These are phyloP conservation scores for Galemys pyrenaicus DNA, from an alignment of 2,113 vertebrate species.

Conservation along the genomic window DNA sequence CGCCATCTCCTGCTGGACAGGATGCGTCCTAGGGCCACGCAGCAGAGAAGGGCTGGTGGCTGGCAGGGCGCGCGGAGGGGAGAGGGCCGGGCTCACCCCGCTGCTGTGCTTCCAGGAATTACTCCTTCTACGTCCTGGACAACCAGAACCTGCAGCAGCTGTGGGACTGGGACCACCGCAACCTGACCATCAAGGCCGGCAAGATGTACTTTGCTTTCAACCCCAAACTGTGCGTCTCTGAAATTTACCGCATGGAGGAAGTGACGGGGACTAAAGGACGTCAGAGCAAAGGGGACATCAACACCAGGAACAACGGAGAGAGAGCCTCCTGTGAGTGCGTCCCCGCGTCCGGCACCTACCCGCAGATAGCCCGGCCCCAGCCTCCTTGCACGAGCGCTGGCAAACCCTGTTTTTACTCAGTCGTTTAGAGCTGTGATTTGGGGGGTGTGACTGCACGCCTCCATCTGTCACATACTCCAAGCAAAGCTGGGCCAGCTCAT, in stretches of 20 bases:
- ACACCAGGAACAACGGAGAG: conserved; percentile 95
- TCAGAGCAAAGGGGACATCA: conserved; percentile 91
- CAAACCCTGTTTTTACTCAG: too few relatives aligned
- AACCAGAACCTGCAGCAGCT: conserved; percentile 97
- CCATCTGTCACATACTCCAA: too few relatives aligned
- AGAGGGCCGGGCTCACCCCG: neutral
- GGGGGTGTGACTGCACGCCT: too few relatives aligned
- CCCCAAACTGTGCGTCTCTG: conserved; percentile 95
- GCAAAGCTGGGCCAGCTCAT: neutral
- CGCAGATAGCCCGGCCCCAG: neutral
- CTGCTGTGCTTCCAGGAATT: conserved; percentile 86
- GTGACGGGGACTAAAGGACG: conserved; percentile 89
- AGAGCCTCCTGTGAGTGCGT: conserved; percentile 95
- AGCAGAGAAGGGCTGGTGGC: rapidly evolving
- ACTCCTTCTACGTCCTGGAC: conserved; percentile 95
- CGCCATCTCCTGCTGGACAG: neutral
- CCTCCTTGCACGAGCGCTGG: neutral
- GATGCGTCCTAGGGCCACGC: neutral
- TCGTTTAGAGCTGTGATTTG: too few relatives aligned
- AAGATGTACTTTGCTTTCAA: conserved; percentile 97
- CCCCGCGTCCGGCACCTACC: too few relatives aligned
- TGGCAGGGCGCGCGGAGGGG: rapidly evolving
- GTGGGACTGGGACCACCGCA: conserved; percentile 98
- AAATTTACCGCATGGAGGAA: conserved; percentile 97
- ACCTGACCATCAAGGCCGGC: conserved; percentile 94